Conservation (phyloP, 1,140 invertebrate genomes). For the Metopolophium dirhodum region DNA sequence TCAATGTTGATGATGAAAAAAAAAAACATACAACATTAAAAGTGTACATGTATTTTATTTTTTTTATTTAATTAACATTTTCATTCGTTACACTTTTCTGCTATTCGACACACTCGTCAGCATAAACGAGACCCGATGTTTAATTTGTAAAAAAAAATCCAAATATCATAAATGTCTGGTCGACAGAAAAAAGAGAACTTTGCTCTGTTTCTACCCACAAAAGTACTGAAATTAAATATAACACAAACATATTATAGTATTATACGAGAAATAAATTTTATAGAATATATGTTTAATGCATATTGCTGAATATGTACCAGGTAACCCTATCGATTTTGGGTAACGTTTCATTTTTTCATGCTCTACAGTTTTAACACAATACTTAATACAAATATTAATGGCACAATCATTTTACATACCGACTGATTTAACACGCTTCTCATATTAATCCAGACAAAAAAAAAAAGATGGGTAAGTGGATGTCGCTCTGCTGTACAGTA, state of each 20-base stretch:
- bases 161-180: background rate
- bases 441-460: background rate
- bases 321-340: background rate
- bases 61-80: constrained; percentile 10
- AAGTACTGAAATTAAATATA: background rate
- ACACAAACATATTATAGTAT: background rate
- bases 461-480: too few relatives aligned
- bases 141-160: constrained; percentile 25
- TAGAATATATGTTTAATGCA: background rate
- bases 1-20: background rate
- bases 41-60: background rate
- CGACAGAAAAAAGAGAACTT: background rate
- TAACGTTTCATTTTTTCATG: background rate
- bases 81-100: constrained; percentile 16
- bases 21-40: background rate
- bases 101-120: background rate
- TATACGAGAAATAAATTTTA: background rate
- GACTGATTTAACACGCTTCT: background rate
- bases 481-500: too few relatives aligned
- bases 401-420: background rate
- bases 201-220: background rate
- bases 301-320: background rate
- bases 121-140: background rate
- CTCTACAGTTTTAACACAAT: background rate
- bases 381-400: background rate